A percentile compares a stretch with the other conserved stretches of the same genome.
These are phyloP conservation scores for Falco peregrinus DNA, from an alignment of 2,797 vertebrate species.

Conservation along the genomic window DNA sequence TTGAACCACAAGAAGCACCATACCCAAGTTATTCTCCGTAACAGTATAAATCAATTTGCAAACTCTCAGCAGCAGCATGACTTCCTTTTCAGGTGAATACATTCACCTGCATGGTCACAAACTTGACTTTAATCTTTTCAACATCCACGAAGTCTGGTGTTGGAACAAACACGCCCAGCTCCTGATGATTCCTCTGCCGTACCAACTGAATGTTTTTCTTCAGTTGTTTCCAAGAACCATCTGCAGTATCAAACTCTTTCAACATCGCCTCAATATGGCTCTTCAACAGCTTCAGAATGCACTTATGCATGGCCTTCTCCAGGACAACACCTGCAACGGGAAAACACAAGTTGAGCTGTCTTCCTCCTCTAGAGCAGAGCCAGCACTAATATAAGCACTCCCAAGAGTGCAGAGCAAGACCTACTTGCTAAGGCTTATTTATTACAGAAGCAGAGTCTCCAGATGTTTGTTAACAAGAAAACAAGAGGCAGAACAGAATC, in stretches of 20 bases:
- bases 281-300: conserved; percentile 94
- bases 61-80: conserved; percentile 90
- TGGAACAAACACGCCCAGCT: conserved; percentile 90
- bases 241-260: conserved; percentile 87
- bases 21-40: conserved; percentile 98
- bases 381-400: neutral
- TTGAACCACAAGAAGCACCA: neutral
- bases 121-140: conserved; percentile 95
- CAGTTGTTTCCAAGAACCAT: conserved; percentile 89
- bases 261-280: conserved; percentile 86
- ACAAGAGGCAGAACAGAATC: conserved; percentile 13
- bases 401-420: neutral
- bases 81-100: conserved; percentile 98
- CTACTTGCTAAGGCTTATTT: neutral
- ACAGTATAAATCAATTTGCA: conserved; percentile 98
- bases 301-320: conserved; percentile 99
- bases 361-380: conserved; percentile 5
- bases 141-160: conserved; percentile 89
- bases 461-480: conserved; percentile 28
- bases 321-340: conserved; percentile 84
- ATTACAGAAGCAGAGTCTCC: neutral
- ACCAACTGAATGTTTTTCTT: conserved; percentile 92
- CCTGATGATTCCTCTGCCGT: conserved; percentile 88
- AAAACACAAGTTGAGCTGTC: conserved; percentile 43
- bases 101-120: conserved; percentile 92